Base-by-base conservation (phyloP, 2,888 invertebrate species). In the Tinea trinotella region DNA sequence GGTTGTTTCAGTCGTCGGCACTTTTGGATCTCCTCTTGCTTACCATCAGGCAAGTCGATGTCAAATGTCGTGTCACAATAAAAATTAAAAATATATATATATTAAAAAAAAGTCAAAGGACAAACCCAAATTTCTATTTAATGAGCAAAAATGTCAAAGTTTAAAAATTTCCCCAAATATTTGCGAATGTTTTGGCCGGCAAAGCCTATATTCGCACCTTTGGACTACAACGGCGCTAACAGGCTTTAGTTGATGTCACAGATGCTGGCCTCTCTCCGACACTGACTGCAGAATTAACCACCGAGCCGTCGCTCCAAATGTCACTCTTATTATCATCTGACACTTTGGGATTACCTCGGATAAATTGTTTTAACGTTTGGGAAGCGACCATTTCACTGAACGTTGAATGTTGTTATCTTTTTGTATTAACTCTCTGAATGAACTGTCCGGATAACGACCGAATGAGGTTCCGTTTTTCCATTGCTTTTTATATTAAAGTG, bases 321-420 rank as follows among this genome's bases (percentile, higher is more conserved):
- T 84, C 85, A 84, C 81, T 84, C 79, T 83, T 85, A 84, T 84
- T 83, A 85, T 80, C 76, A 65, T 81, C 75, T 77, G 85, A 84
- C 85, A 83, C 74, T 74, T 68, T 62, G 66, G 83, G 85, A 83
- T 85, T 85, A 83, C 76, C 71, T 71, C 71, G 81, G 77, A 81
- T 84, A 82, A 83, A 85, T 80, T 84, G 83, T 84, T 84, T 82
- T 76, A 83, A 72, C 81, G 70, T 83, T 82, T 75, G 63, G 67
- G 63, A 71, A 75, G 68, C 69, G 68, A 61, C 68, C 70, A 71
- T 76, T 75, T 71, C 70, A 72, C 74, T 71, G 65, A 64, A 73
- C 63, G 75, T 67, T 66, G 70, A 73, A 76, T 66, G 71, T 70
- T 75, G 74, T 74, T 77, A 80, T 79, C 75, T 73, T 70, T 69